Conservation (phyloP, 1,140 invertebrate genomes). For the Ladona fulva region DNA sequence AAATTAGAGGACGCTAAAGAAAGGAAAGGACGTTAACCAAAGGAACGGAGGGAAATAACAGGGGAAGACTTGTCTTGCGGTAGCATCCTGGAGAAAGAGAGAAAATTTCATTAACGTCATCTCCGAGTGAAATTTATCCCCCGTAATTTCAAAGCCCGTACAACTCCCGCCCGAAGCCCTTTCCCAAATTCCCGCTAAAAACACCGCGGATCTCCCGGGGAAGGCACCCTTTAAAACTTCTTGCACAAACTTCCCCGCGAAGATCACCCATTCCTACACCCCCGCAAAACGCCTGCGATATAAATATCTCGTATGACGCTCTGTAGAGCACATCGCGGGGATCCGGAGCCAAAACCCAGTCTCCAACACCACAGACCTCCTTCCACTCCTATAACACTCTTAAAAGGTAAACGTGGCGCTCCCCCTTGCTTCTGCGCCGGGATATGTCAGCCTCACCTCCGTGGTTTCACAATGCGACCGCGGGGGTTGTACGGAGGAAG, state of each 20-base stretch:
- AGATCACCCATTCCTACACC: not conserved
- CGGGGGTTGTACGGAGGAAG: too few relatives aligned
- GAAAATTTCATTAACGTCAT: slow-evolving; percentile 46
- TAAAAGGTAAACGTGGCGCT: too few relatives aligned
- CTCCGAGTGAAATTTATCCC: slow-evolving; percentile 43
- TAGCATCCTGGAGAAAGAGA: slow-evolving; percentile 12
- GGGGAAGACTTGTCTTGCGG: not conserved
- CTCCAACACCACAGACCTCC: not conserved
- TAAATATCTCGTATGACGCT: not conserved
- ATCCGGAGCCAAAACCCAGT: not conserved
- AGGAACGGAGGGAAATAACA: not conserved
- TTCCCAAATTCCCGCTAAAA: not conserved
- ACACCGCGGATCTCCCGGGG: not conserved
- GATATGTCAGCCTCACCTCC: not conserved
- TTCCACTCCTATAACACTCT: too few relatives aligned
- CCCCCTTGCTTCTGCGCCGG: too few relatives aligned
- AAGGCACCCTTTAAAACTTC: not conserved
- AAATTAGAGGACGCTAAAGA: too few relatives aligned
- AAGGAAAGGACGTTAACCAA: too few relatives aligned
- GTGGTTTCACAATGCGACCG: not conserved
- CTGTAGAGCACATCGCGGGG: not conserved
- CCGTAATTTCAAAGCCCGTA: slow-evolving; percentile 40
- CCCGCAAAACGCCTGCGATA: not conserved
- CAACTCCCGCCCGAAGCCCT: slow-evolving; percentile 22
- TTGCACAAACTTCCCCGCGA: not conserved